Conservation (phyloP, 1,140 invertebrate genomes). For the Ceratosolen solmsi region DNA sequence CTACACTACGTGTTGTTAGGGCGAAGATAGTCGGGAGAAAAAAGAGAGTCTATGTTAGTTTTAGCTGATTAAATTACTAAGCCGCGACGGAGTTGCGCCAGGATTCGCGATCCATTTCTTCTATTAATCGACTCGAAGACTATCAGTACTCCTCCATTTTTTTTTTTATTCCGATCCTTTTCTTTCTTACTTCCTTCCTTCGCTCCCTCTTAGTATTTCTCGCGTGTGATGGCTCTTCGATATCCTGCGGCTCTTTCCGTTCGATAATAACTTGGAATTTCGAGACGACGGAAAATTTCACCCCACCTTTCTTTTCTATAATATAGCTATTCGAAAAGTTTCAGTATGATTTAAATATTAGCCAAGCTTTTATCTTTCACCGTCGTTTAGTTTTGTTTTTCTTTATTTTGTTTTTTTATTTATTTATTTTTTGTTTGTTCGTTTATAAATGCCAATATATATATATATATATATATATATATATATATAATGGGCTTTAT, state of each 20-base stretch:
- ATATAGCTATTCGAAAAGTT: neutral
- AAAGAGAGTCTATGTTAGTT: slow-evolving; percentile 70
- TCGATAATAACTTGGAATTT: slow-evolving; percentile 21
- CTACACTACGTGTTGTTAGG: neutral
- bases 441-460: too few relatives aligned
- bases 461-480: too few relatives aligned
- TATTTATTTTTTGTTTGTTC: too few relatives aligned
- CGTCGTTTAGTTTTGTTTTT: too few relatives aligned
- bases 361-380: too few relatives aligned
- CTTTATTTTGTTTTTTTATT: too few relatives aligned
- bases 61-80: slow-evolving; percentile 75
- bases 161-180: slow-evolving; percentile 66
- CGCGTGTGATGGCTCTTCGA: neutral
- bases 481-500: too few relatives aligned
- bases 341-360: neutral
- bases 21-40: slow-evolving; percentile 58
- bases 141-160: slow-evolving; percentile 62
- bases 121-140: slow-evolving; percentile 67
- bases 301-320: neutral
- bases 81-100: slow-evolving; percentile 67
- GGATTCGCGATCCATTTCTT: slow-evolving; percentile 71
- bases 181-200: neutral
- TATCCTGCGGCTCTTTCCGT: neutral
- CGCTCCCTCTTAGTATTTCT: neutral
- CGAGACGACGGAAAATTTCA: neutral